A percentile compares a stretch with the other conserved stretches of the same genome.
Evolutionary conservation across 2,113 vertebrate genomes (phyloP).

Genomic region (Gambusia holbrooki): DNA sequence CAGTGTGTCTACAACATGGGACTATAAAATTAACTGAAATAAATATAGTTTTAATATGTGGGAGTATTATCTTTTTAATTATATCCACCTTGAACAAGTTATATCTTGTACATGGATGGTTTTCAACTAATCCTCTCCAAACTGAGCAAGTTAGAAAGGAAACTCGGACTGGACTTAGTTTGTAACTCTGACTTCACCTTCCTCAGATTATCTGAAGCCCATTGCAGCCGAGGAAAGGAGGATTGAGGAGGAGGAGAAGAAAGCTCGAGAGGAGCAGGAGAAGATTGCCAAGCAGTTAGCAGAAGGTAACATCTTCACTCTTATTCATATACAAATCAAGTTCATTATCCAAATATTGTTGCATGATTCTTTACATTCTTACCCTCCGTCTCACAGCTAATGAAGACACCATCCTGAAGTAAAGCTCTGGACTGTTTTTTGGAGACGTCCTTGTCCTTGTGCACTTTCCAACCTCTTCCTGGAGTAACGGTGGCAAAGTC

Average conservation of each 20-base stretch:
- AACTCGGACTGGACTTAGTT: background rate
- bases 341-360: background rate
- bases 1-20: too few species aligned
- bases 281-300: constrained; percentile 87
- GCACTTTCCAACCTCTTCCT: constrained; percentile 34
- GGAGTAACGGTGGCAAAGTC: constrained; percentile 3
- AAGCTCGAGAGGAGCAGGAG: constrained; percentile 85
- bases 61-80: too few species aligned
- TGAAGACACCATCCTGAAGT: constrained; percentile 88
- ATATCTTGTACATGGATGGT: background rate
- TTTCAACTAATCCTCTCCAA: background rate
- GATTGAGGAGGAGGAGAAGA: constrained; percentile 89
- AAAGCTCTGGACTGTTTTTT: constrained; percentile 17
- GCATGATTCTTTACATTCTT: background rate
- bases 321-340: background rate
- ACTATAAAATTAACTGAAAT: too few species aligned
- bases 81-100: too few species aligned
- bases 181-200: background rate
- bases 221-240: constrained; percentile 88
- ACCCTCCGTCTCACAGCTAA: constrained; percentile 75
- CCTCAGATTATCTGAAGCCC: constrained; percentile 88
- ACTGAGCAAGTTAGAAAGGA: background rate
- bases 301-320: constrained; percentile 80
- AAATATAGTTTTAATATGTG: too few species aligned
- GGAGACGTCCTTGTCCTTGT: constrained; percentile 31